phyloP scores from a whole-genome alignment of 2,888 invertebrate genomes.

The Hypomecis punctinalis region DNA sequence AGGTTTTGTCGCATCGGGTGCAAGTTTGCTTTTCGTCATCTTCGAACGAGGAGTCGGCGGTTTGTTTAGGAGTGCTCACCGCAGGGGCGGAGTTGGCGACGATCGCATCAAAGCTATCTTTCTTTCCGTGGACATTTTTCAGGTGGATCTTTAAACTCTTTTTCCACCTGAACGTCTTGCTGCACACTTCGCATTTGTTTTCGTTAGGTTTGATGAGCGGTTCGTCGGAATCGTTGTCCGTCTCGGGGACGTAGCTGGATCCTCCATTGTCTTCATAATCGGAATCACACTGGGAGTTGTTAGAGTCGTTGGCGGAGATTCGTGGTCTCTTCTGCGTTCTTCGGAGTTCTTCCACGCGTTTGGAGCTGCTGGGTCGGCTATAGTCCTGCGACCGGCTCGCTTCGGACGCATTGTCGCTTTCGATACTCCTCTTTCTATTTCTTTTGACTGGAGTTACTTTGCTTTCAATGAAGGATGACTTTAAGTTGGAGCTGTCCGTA shows the following conservation, averaged over 20 bases:
- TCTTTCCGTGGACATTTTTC: conserved; percentile 55
- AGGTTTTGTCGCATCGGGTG: conserved; percentile 71
- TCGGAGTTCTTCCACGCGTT: conserved; percentile 70
- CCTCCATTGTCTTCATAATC: conserved; percentile 72
- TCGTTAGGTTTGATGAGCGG: conserved; percentile 53
- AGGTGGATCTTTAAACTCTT: conserved; percentile 59
- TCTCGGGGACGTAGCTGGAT: conserved; percentile 66
- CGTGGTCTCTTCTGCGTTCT: conserved; percentile 61
- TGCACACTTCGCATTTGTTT: conserved; percentile 65
- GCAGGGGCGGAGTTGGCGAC: conserved; percentile 28
- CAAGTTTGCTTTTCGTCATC: conserved; percentile 69
- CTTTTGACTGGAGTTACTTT: conserved; percentile 58
- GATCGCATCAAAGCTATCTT: conserved; percentile 36
- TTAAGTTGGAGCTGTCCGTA: conserved; percentile 69
- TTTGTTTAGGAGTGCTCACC: conserved; percentile 52
- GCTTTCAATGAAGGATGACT: conserved; percentile 61
- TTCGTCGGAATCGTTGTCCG: conserved; percentile 67
- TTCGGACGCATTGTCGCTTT: conserved; percentile 67
- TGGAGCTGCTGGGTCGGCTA: conserved; percentile 59
- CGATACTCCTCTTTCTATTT: conserved; percentile 69
- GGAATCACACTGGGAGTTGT: conserved; percentile 55
- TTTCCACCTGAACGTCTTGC: conserved; percentile 56
- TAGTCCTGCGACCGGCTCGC: conserved; percentile 66
- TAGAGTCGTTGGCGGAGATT: conserved; percentile 51
- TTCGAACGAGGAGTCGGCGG: conserved; percentile 54